Evolutionary conservation across 2,888 invertebrate genomes (phyloP).

Genomic region (Eupithecia abbreviata): DNA sequence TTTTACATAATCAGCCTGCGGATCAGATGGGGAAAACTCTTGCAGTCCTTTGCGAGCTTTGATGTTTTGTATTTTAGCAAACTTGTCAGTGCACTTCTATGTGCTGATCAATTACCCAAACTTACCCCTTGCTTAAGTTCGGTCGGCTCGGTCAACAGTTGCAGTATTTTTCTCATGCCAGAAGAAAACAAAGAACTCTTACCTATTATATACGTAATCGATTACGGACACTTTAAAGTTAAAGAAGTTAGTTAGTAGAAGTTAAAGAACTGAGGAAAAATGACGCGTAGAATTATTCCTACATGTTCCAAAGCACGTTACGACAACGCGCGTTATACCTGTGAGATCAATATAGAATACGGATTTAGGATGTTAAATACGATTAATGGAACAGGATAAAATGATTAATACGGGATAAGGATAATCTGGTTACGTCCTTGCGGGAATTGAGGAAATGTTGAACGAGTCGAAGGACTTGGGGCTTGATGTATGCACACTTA

Average conservation of each 20-base stretch:
- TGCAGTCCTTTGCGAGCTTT: neutral
- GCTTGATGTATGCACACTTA: neutral
- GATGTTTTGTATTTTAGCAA: neutral
- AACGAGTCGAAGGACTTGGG: neutral
- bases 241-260: too few species aligned
- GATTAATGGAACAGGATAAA: slow-evolving; percentile 30
- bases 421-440: slow-evolving; percentile 12
- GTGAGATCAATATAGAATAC: slow-evolving; percentile 1
- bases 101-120: neutral
- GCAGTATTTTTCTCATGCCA: neutral
- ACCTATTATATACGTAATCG: too few species aligned
- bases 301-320: neutral
- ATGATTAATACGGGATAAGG: slow-evolving; percentile 30
- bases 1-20: too few species aligned
- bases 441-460: slow-evolving; percentile 5
- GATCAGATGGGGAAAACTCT: neutral
- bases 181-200: too few species aligned
- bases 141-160: neutral
- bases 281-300: too few species aligned
- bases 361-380: slow-evolving; percentile 24
- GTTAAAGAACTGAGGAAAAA: too few species aligned
- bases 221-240: too few species aligned
- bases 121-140: too few species aligned
- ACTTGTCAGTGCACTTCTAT: neutral
- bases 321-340: neutral